Conservation (phyloP, 2,113 vertebrate species). For the Numenius arquata region DNA sequence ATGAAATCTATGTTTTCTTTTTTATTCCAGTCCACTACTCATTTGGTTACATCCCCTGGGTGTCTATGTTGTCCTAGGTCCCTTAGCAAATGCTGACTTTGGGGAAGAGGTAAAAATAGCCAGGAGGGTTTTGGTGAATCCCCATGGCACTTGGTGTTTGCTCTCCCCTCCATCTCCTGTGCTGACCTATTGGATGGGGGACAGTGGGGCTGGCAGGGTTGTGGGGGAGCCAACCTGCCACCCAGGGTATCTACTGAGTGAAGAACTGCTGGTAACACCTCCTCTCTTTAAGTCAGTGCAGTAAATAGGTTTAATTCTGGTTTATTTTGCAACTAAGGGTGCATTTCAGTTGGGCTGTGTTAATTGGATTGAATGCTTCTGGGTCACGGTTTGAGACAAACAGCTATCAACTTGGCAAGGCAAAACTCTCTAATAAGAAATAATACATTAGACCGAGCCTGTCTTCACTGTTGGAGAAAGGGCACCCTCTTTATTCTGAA, state of each 20-base stretch:
- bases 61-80: not conserved
- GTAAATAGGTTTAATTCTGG: not conserved
- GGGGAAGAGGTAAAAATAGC: not conserved
- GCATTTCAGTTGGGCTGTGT: not conserved
- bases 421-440: not conserved
- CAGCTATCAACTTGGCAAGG: not conserved
- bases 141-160: not conserved
- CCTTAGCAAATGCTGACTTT: not conserved
- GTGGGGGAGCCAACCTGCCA: not conserved
- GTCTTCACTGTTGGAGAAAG: not conserved
- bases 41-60: not conserved
- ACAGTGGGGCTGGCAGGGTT: not conserved
- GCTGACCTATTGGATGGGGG: not conserved
- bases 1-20: not conserved
- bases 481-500: not conserved
- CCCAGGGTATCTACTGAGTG: not conserved
- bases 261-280: not conserved
- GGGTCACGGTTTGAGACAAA: not conserved
- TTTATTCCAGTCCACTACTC: not conserved
- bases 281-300: not conserved
- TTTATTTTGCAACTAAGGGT: not conserved
- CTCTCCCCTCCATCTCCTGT: not conserved
- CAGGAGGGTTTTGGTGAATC: not conserved
- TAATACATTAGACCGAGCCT: not conserved
- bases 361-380: not conserved